A percentile compares a stretch with the other conserved stretches of the same genome.
phyloP scores from a whole-genome alignment of 2,888 invertebrate genomes.

The Atherix ibis region DNA sequence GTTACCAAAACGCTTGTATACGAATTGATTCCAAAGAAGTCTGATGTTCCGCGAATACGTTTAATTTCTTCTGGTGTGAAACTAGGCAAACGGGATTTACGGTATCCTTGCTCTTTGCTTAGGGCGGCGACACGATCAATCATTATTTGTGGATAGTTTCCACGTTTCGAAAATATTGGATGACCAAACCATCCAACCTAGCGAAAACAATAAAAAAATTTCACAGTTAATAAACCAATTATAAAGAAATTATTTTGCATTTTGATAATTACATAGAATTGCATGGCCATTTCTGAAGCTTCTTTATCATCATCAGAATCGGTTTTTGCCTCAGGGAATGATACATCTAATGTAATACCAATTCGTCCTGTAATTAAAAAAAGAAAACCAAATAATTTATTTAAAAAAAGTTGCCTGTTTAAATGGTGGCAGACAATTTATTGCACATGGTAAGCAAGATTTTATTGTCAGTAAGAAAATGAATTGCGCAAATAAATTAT shows the following conservation, averaged over 20 bases:
- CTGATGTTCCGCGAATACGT: conserved; percentile 43
- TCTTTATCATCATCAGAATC: conserved; percentile 37
- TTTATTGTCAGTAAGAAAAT: too few relatives aligned
- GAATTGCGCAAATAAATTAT: too few relatives aligned
- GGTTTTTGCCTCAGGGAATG: conserved; percentile 43
- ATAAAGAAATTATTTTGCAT: neutral
- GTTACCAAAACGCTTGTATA: conserved; percentile 43
- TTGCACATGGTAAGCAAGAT: too few relatives aligned
- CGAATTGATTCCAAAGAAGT: conserved; percentile 60
- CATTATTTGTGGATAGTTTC: conserved; percentile 53
- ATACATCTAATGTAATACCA: conserved; percentile 44
- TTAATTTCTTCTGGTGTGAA: conserved; percentile 44
- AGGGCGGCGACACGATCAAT: conserved; percentile 38
- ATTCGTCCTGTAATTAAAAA: conserved; percentile 35
- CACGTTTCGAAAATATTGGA: conserved; percentile 44
- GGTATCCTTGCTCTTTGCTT: conserved; percentile 41
- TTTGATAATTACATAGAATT: conserved; percentile 38
- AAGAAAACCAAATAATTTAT: conserved; percentile 12
- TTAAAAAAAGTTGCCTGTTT: too few relatives aligned
- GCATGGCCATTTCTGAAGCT: conserved; percentile 44
- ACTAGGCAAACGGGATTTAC: conserved; percentile 42
- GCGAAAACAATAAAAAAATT: conserved; percentile 14
- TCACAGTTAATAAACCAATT: neutral
- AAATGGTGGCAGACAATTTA: too few relatives aligned
- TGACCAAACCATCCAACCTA: conserved; percentile 51